phyloP scores from a whole-genome alignment of 2,113 vertebrate genomes.

The Anguilla rostrata region DNA sequence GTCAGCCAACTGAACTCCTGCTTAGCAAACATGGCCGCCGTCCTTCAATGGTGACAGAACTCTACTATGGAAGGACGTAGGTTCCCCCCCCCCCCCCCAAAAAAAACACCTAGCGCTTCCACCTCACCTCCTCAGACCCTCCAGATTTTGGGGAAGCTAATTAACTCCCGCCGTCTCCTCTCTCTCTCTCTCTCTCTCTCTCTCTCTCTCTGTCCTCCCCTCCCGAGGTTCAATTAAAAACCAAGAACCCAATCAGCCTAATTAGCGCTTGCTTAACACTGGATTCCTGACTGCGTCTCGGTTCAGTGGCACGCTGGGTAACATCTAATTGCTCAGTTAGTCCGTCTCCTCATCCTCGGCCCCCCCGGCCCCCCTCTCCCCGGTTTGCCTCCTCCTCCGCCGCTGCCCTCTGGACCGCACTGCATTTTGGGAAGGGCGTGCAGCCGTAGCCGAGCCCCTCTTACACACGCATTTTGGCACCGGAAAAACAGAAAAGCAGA shows the following conservation, averaged over 20 bases:
- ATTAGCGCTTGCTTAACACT: conserved; percentile 29
- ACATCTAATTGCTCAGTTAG: conserved; percentile 25
- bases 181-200: neutral
- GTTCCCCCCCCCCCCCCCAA: neutral
- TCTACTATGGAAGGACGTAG: too few species aligned
- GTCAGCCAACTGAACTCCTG: neutral
- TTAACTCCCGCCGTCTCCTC: conserved; percentile 3
- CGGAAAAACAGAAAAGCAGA: neutral
- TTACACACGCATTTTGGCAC: neutral
- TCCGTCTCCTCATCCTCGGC: neutral
- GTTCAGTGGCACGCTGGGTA: conserved; percentile 10
- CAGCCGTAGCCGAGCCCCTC: neutral
- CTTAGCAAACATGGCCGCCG: neutral
- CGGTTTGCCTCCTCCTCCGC: neutral
- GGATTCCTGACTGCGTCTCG: conserved; percentile 15
- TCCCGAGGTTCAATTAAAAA: conserved; percentile 34
- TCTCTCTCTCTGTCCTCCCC: neutral
- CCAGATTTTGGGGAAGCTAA: conserved; percentile 18
- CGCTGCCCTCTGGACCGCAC: neutral
- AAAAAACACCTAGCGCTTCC: too few species aligned
- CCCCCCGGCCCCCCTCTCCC: neutral
- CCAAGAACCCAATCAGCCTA: conserved; percentile 26
- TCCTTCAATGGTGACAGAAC: neutral
- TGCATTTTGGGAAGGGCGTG: neutral
- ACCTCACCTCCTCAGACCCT: neutral